Evolutionary conservation across 1,140 invertebrate species (phyloP), one percentile per base, ranked within the genome.

Genomic region (Euborellia annulipes): DNA sequence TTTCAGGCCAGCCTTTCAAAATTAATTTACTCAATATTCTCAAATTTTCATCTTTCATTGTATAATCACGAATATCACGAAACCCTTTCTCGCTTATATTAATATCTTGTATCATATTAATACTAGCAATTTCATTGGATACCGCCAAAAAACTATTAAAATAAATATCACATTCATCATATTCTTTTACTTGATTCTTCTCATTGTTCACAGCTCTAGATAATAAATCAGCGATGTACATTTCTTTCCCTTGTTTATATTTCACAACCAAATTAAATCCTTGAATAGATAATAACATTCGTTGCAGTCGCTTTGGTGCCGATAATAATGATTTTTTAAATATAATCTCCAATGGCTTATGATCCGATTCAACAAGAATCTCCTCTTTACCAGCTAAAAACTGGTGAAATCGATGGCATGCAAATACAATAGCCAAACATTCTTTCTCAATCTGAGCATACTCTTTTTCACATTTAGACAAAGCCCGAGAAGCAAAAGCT

Each of bases 401-500:
- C 20, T 57, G 52, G 37, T 54, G 41, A 49, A 66, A 67, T 43
- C 60, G 55, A 41, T 62, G 50, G 16, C 64, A 58, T 0, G 57
- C 65, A 49, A 60, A 64, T 0, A 64, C 53, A n/a, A 73, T 59
- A 0, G 65, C 68, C n/a, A 73, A 45, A 36, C 61, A 58, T 54
- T 73, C 70, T 50, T 67, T 67, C 47, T 68, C 65, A 32, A 66
- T 63, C 48, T 64, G 62, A 2, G 61, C 54, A 43, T 61, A 66
- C 2, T 49, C 49, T 44, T 54, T 42, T 45, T 64, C 46, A 1
- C 46, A 38, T 6, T 46, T 16, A 9, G 48, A 52, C 13, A 61
- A 30, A 43, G 50, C 41, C 38, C 43, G 48, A 1, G 42, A 48
- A 19, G 48, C 55, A 56, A 60, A 68, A 9, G 56, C 55, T 13